These are phyloP conservation scores for Hippocampus barbouri DNA, from an alignment of 2,113 vertebrate genomes.

Conservation along the genomic window DNA sequence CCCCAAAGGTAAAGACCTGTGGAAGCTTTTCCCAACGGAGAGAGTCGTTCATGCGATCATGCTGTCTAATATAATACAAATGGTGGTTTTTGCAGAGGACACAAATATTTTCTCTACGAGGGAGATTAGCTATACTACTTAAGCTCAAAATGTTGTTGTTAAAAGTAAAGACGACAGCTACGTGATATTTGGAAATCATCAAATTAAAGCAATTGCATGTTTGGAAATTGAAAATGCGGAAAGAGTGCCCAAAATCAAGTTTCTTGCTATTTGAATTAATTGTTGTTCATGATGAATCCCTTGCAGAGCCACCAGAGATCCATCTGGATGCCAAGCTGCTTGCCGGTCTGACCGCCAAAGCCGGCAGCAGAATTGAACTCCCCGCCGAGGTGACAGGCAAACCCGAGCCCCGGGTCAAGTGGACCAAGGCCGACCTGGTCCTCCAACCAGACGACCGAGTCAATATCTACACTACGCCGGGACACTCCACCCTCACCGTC, in stretches of 20 bases:
- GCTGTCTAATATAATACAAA: no score
- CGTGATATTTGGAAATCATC: no score
- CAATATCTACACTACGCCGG: constrained; percentile 82
- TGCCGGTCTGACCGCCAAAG: constrained; percentile 93
- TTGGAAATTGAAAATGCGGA: no score
- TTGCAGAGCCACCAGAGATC: constrained; percentile 88
- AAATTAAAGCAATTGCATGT: no score
- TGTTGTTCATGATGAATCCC: background rate
- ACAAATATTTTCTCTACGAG: no score
- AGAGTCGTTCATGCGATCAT: no score
- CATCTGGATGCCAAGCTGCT: constrained; percentile 92
- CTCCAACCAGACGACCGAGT: constrained; percentile 85
- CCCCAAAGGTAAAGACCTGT: constrained; percentile 77
- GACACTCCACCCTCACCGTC: constrained; percentile 84
- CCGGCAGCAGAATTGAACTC: constrained; percentile 93
- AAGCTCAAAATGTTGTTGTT: no score
- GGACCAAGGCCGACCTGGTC: constrained; percentile 91
- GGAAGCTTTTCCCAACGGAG: background rate
- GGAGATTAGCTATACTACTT: no score
- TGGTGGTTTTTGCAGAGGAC: no score
- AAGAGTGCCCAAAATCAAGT: no score
- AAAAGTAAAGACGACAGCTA: no score
- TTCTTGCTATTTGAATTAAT: background rate
- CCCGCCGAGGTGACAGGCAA: constrained; percentile 85
- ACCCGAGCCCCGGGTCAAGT: constrained; percentile 88